These are phyloP conservation scores for Lordiphosa mommai DNA, from an alignment of 1,140 invertebrate genomes.

Conservation along the genomic window DNA sequence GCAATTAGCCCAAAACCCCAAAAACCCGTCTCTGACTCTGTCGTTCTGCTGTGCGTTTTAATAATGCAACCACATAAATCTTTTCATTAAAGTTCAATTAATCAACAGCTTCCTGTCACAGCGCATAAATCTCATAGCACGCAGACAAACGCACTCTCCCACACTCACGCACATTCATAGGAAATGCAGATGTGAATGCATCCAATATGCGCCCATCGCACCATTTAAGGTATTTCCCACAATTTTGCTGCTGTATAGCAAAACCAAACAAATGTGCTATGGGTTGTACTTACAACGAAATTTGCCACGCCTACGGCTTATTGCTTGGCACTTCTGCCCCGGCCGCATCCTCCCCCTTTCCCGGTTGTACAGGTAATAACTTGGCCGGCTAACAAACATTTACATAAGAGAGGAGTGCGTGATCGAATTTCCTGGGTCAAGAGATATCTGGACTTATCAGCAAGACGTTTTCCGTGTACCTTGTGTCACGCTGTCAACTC, in stretches of 20 bases:
- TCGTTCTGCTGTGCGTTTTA: constrained; percentile 38
- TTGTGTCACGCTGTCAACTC: constrained; percentile 24
- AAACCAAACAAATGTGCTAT: constrained; percentile 60
- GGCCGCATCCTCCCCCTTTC: not conserved
- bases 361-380: constrained; percentile 53
- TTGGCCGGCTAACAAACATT: constrained; percentile 35
- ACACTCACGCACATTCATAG: constrained; percentile 6
- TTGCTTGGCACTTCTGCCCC: not conserved
- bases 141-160: constrained; percentile 27
- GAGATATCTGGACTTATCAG: too few species aligned
- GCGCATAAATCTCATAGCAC: constrained; percentile 63
- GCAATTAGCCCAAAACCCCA: constrained; percentile 50
- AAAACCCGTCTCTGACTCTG: constrained; percentile 18
- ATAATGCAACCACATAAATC: constrained; percentile 71
- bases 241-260: constrained; percentile 20
- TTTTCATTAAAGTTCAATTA: constrained; percentile 77
- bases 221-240: constrained; percentile 52
- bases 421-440: not conserved
- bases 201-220: constrained; percentile 3
- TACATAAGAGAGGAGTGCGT: constrained; percentile 29
- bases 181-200: constrained; percentile 31
- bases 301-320: constrained; percentile 60
- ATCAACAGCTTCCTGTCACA: constrained; percentile 67
- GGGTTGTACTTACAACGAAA: constrained; percentile 66
- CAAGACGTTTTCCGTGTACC: not conserved